Conservation (phyloP, 2,888 invertebrate genomes). For the Oxycera nigricornis region DNA sequence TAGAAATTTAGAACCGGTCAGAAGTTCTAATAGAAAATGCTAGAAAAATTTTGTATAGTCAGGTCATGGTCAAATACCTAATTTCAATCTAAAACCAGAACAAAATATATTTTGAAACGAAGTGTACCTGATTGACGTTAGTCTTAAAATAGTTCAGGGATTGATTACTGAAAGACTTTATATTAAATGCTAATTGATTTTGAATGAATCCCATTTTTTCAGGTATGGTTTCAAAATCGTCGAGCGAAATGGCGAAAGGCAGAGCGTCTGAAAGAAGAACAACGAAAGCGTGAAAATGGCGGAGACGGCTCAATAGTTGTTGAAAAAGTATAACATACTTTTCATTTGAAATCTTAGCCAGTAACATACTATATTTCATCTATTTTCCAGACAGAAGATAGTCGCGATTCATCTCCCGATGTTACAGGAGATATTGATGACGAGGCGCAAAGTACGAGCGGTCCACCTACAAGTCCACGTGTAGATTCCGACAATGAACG, state of each 20-base stretch:
- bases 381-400: conserved; percentile 58
- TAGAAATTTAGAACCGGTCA: too few relatives aligned
- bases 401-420: conserved; percentile 62
- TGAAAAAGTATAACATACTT: conserved; percentile 57
- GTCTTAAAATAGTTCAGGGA: too few relatives aligned
- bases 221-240: conserved; percentile 95
- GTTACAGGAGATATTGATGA: conserved; percentile 63
- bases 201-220: too few relatives aligned
- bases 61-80: too few relatives aligned
- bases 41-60: too few relatives aligned
- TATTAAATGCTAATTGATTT: too few relatives aligned
- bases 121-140: too few relatives aligned
- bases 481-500: conserved; percentile 61
- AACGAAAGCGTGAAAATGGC: conserved; percentile 80
- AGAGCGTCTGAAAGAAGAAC: conserved; percentile 89
- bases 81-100: neutral
- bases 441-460: conserved; percentile 56
- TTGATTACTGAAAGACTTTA: neutral
- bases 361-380: neutral
- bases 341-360: conserved; percentile 1
- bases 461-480: conserved; percentile 57
- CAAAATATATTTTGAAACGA: neutral
- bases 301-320: conserved; percentile 71
- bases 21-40: too few relatives aligned
- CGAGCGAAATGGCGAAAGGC: conserved; percentile 93